Conservation (phyloP, 1,140 invertebrate species). For the Dendrolimus kikuchii region DNA sequence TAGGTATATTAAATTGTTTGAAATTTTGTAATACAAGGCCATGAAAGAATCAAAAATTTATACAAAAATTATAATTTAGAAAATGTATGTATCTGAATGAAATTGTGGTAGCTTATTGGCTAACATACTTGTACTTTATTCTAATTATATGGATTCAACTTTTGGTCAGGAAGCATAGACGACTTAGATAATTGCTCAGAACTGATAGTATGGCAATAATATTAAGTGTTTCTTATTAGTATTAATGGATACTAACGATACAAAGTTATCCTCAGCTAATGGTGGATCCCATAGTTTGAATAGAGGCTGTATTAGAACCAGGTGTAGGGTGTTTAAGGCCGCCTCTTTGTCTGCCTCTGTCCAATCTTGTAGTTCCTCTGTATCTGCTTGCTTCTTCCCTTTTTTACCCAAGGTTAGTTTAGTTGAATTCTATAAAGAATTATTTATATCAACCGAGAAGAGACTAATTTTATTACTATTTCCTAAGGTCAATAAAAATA, state of each 20-base stretch:
- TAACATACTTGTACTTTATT: too few relatives aligned
- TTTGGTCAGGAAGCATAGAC: too few relatives aligned
- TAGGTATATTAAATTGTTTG: too few relatives aligned
- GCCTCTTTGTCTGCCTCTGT: slow-evolving; percentile 73
- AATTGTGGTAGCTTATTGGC: too few relatives aligned
- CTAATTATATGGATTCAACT: too few relatives aligned
- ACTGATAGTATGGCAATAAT: too few relatives aligned
- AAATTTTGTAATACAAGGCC: too few relatives aligned
- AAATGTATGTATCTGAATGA: too few relatives aligned
- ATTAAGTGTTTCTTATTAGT: background rate
- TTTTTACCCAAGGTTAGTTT: slow-evolving; percentile 64
- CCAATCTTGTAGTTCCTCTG: slow-evolving; percentile 66
- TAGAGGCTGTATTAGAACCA: slow-evolving; percentile 78
- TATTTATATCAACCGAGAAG: background rate
- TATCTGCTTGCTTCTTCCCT: slow-evolving; percentile 49
- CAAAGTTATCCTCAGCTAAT: slow-evolving; percentile 86
- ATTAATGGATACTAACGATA: slow-evolving; percentile 74
- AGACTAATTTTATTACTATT: slow-evolving; percentile 1
- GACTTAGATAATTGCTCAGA: too few relatives aligned
- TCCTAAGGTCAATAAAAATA: too few relatives aligned
- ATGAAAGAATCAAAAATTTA: too few relatives aligned
- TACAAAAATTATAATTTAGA: too few relatives aligned
- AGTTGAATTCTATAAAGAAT: slow-evolving; percentile 45
- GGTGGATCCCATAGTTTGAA: slow-evolving; percentile 86
- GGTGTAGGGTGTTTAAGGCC: slow-evolving; percentile 77